phyloP scores from a whole-genome alignment of 1,140 invertebrate genomes.

The Hylyphantes graminicola region DNA sequence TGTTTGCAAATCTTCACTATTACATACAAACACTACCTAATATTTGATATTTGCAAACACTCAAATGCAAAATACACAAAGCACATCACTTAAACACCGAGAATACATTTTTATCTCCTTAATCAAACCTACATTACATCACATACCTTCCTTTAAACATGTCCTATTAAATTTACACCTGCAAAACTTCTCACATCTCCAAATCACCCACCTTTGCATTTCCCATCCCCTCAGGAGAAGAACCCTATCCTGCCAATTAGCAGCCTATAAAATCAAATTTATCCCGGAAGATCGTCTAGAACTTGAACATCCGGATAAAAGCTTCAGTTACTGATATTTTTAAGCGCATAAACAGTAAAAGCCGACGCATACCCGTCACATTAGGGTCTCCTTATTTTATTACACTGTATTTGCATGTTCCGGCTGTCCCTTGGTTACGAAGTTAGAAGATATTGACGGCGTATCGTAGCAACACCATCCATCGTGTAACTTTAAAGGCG shows the following conservation, averaged over 20 bases:
- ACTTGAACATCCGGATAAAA: constrained; percentile 12
- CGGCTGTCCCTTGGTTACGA: constrained; percentile 17
- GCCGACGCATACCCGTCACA: constrained; percentile 5
- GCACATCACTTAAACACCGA: no score
- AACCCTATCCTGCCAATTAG: constrained; percentile 32
- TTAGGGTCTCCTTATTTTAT: constrained; percentile 51
- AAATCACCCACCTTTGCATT: no score
- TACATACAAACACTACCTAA: no score
- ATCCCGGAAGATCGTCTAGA: neutral
- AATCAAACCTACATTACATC: no score
- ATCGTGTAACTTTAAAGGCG: neutral
- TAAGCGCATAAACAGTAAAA: constrained; percentile 11
- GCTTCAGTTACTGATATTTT: constrained; percentile 18
- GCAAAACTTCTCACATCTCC: no score
- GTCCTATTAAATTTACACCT: no score
- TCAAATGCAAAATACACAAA: no score
- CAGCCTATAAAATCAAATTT: constrained; percentile 48
- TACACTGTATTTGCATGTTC: constrained; percentile 49
- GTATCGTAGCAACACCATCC: constrained; percentile 41
- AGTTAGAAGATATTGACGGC: constrained; percentile 27
- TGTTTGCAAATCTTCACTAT: no score
- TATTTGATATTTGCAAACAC: no score
- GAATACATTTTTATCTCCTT: no score
- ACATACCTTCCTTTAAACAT: no score
- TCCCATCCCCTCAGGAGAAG: neutral